Evolutionary conservation across 2,888 invertebrate species (phyloP), one percentile per base, ranked within the genome.

Genomic region (Zaprionus lineosus): DNA sequence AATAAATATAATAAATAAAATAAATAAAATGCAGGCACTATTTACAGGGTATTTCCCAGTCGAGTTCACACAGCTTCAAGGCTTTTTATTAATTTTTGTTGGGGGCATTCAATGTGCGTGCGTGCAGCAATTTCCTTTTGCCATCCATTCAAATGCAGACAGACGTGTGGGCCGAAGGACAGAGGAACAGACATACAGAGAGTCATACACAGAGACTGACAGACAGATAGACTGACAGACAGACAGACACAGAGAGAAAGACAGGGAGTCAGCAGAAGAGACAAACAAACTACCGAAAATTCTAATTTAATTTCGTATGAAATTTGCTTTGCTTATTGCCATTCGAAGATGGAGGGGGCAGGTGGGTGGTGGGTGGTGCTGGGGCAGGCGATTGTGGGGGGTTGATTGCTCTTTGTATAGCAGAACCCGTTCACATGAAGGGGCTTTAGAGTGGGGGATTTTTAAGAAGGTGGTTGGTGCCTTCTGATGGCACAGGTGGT

Each of bases 281-380:
- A 16, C 14, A 34, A 51, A 26, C 21, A 26, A 47, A 58, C 78
- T 62, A 50, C 53, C 72, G 37, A 74, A 77, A 84, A 82, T 82
- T 84, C 79, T 84, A 84, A 79, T 84, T 84, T 82, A 82, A 79
- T 79, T 79, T 82, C 59, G 66, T 58, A 77, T 65, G 74, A 70
- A 84, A 75, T 79, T 83, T 61, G 76, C 71, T 51, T 41, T 63
- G 52, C 24, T 37, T 19, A 47, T 37, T 62, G 52, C 34, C 29
- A 40, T 39, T 37, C 2, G 1, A 2, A n/a, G 19, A 36, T 11
- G 41, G 21, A 6, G 4, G 11, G 3, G 14, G 21, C 12, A 7
- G 6, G 1, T n/a, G n/a, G 8, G 31, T 8, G 29, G n/a, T 6
- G 1, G 5, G 12, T 29, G 41, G 15, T 34, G 21, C 8, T n/a